Percentiles rank a stretch among this genome's conserved stretches.
These are phyloP conservation scores for Pycnomerus fuliginosus DNA, from an alignment of 2,888 invertebrate species.

Conservation along the genomic window DNA sequence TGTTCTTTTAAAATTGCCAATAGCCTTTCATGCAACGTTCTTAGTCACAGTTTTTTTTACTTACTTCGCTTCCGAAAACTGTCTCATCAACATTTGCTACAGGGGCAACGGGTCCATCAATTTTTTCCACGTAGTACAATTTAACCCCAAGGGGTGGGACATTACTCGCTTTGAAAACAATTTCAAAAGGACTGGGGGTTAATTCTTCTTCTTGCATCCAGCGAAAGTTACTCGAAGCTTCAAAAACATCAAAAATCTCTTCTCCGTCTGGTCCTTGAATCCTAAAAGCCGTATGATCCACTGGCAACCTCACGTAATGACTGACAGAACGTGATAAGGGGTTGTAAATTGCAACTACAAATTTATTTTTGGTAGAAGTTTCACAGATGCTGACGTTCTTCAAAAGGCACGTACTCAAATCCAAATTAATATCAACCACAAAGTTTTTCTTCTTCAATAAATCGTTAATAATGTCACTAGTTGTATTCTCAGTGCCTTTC, in stretches of 20 bases:
- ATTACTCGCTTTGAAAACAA: constrained; percentile 19
- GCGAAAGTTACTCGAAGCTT: constrained; percentile 4
- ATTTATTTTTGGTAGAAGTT: constrained; percentile 55
- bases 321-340: constrained; percentile 58
- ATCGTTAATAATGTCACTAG: constrained; percentile 1
- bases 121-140: constrained; percentile 56
- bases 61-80: too few relatives aligned
- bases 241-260: constrained; percentile 7
- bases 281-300: constrained; percentile 3
- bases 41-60: too few relatives aligned
- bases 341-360: constrained; percentile 63
- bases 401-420: constrained; percentile 54
- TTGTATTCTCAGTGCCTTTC: too few relatives aligned
- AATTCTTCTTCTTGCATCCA: not conserved
- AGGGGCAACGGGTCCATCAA: too few relatives aligned
- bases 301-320: constrained; percentile 57
- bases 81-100: too few relatives aligned
- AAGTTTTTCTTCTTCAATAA: constrained; percentile 3
- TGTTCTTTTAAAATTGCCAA: too few relatives aligned
- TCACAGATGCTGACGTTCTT: constrained; percentile 64
- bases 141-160: constrained; percentile 62
- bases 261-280: constrained; percentile 14
- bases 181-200: constrained; percentile 5
- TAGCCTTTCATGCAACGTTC: too few relatives aligned
- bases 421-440: constrained; percentile 17